A percentile compares a stretch with the other conserved stretches of the same genome.
Conservation (phyloP, 2,888 invertebrate genomes). For the Criorhina ranunculi region DNA sequence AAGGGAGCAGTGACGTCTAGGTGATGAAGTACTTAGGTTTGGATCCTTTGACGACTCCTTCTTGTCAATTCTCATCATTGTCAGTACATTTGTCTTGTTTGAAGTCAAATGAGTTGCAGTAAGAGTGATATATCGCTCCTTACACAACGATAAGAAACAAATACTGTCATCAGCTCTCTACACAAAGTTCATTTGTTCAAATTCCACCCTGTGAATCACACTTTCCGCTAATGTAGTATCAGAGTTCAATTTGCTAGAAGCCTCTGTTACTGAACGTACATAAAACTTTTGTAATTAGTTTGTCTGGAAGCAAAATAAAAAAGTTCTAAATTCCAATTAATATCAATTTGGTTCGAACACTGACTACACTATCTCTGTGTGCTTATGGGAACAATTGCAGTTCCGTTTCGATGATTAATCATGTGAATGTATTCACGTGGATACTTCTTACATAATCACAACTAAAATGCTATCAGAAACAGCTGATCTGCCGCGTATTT, state of each 20-base stretch:
- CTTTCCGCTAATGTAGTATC: neutral
- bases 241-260: conserved; percentile 23
- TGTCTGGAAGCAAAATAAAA: conserved; percentile 16
- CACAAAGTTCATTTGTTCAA: neutral
- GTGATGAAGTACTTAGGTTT: no score
- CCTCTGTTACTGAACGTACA: neutral
- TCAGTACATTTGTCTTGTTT: no score
- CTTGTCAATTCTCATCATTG: no score
- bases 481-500: conserved; percentile 9
- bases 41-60: no score
- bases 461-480: neutral
- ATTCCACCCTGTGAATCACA: conserved; percentile 15
- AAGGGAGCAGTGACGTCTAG: no score
- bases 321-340: conserved; percentile 38
- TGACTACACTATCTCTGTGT: conserved; percentile 7
- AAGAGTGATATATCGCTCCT: neutral
- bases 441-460: conserved; percentile 32
- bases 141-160: neutral
- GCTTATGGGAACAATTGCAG: conserved; percentile 34
- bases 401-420: conserved; percentile 49
- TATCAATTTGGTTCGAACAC: conserved; percentile 46
- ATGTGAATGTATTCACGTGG: conserved; percentile 34
- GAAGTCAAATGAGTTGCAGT: neutral
- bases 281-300: conserved; percentile 23
- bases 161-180: neutral